phyloP scores from a whole-genome alignment of 2,888 invertebrate genomes.

The Microchrysa polita region DNA sequence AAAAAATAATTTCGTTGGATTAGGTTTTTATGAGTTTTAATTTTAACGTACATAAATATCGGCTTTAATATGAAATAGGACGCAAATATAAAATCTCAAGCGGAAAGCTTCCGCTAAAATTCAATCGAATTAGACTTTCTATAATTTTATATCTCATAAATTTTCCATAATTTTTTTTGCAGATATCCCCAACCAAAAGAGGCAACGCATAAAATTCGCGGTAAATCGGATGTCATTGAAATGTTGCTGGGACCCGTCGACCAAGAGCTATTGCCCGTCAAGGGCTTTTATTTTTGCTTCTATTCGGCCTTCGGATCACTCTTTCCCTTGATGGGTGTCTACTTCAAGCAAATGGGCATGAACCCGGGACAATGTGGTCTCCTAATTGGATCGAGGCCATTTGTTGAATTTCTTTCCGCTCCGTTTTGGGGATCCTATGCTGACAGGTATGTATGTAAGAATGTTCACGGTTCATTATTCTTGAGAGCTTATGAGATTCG shows the following conservation, averaged over 20 bases:
- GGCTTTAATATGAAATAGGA: too few species aligned
- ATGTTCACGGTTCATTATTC: conserved; percentile 8
- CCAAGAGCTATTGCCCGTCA: conserved; percentile 91
- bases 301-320: conserved; percentile 98
- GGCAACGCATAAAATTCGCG: conserved; percentile 88
- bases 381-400: conserved; percentile 94
- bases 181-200: conserved; percentile 89
- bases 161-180: conserved; percentile 47
- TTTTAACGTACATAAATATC: too few species aligned
- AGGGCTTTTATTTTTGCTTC: conserved; percentile 99
- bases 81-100: too few species aligned
- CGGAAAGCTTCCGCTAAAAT: too few species aligned
- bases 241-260: conserved; percentile 85
- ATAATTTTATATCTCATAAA: neutral
- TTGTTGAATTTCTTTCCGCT: conserved; percentile 96
- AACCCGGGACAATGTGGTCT: conserved; percentile 95
- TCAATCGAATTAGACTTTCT: too few species aligned
- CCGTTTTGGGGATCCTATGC: conserved; percentile 98
- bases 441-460: conserved; percentile 70
- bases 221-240: conserved; percentile 85
- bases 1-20: too few species aligned
- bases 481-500: neutral
- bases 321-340: conserved; percentile 98
- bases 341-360: conserved; percentile 99
- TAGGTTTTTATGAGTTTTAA: too few species aligned